Conservation (phyloP, 2,888 invertebrate species). For the Cybosia mesomella region DNA sequence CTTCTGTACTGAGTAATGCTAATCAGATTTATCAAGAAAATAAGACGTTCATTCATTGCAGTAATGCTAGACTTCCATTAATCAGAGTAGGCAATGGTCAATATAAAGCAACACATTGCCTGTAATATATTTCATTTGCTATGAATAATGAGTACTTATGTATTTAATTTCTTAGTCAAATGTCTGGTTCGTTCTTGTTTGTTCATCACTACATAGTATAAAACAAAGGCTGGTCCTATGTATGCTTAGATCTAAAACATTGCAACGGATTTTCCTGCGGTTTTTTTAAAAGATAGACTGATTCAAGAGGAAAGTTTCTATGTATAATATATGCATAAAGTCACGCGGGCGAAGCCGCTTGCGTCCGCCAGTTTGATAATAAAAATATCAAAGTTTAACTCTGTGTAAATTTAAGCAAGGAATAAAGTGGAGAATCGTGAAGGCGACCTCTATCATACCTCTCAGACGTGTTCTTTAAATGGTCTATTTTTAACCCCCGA, state of each 20-base stretch:
- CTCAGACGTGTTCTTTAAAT: neutral
- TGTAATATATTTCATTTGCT: neutral
- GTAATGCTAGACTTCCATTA: neutral
- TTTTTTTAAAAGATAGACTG: too few relatives aligned
- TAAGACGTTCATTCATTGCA: constrained; percentile 8
- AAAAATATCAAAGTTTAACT: too few relatives aligned
- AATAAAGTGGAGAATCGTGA: neutral
- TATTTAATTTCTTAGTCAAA: neutral
- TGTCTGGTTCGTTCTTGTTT: neutral
- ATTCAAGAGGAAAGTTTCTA: too few relatives aligned
- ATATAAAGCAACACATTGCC: neutral
- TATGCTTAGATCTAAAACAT: too few relatives aligned
- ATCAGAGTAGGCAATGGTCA: neutral
- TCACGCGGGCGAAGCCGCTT: too few relatives aligned
- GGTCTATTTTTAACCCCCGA: neutral
- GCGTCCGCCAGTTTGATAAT: too few relatives aligned
- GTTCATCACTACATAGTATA: neutral
- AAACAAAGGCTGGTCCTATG: too few relatives aligned
- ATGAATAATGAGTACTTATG: neutral
- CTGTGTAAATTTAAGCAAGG: neutral
- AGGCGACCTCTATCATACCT: too few relatives aligned
- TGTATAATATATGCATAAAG: too few relatives aligned
- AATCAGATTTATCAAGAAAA: neutral
- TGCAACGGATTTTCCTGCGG: too few relatives aligned
- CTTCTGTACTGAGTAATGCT: neutral